Conservation (phyloP, 2,797 vertebrate species). For the Nannoperca australis region DNA sequence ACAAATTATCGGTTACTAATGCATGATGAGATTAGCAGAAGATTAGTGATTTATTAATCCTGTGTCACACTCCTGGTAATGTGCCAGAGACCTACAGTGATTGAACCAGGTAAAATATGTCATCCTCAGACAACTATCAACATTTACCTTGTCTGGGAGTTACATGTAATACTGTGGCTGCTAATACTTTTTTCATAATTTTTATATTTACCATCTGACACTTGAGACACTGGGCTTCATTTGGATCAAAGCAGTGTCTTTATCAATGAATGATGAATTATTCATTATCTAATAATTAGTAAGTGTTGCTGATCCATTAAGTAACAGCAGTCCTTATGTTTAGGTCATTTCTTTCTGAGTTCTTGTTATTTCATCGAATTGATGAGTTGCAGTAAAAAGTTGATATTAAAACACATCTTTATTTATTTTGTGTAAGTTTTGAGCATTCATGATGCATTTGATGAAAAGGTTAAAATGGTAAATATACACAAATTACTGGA, state of each 20-base stretch:
- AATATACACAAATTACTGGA: constrained; percentile 4
- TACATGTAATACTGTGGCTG: not conserved
- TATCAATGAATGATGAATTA: not conserved
- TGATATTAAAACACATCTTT: not conserved
- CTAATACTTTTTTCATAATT: not conserved
- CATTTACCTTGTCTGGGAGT: constrained; percentile 12
- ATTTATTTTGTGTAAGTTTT: not conserved
- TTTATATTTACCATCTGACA: not conserved
- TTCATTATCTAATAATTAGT: constrained; percentile 3
- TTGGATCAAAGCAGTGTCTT: constrained; percentile 9
- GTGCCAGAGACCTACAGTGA: constrained; percentile 7
- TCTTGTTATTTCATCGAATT: not conserved
- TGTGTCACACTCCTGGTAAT: constrained; percentile 41
- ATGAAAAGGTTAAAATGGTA: not conserved
- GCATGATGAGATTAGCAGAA: constrained; percentile 51
- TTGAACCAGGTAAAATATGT: constrained; percentile 22
- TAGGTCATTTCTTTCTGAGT: constrained; percentile 3
- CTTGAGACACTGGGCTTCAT: not conserved
- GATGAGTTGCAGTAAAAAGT: not conserved
- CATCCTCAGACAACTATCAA: not conserved
- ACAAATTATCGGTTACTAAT: constrained; percentile 40
- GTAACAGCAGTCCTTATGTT: not conserved
- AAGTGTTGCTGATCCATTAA: not conserved
- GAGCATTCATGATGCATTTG: not conserved
- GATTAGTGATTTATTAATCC: constrained; percentile 52